Conservation (phyloP, 2,888 invertebrate genomes). For the Unio delphinus region DNA sequence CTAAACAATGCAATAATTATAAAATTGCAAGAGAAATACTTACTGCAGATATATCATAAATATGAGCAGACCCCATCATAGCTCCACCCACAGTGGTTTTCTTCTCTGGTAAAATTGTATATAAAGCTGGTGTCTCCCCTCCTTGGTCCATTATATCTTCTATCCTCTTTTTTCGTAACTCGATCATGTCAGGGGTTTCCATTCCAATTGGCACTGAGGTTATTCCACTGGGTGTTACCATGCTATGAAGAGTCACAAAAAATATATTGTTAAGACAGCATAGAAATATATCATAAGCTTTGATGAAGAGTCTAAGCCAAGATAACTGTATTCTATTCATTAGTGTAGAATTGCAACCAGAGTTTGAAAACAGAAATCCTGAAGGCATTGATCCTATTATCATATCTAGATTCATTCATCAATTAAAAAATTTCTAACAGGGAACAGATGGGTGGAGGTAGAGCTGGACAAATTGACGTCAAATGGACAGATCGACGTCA, state of each 20-base stretch:
- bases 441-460: too few species aligned
- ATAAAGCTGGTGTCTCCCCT: conserved; percentile 95
- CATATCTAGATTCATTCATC: too few species aligned
- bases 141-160: conserved; percentile 95
- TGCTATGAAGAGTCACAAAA: conserved; percentile 46
- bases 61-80: conserved; percentile 97
- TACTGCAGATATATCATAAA: conserved; percentile 90
- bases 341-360: too few species aligned
- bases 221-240: conserved; percentile 95
- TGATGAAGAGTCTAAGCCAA: too few species aligned
- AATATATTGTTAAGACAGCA: neutral
- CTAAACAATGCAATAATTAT: neutral
- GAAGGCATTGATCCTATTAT: too few species aligned
- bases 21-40: conserved; percentile 20
- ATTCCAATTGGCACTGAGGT: conserved; percentile 92
- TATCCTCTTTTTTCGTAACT: conserved; percentile 95
- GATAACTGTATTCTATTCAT: too few species aligned
- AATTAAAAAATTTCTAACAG: too few species aligned
- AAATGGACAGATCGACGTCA: too few species aligned
- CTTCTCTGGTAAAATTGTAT: conserved; percentile 95
- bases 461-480: too few species aligned
- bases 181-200: conserved; percentile 99
- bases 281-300: neutral
- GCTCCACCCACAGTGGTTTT: conserved; percentile 80
- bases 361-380: too few species aligned